Conservation (phyloP, 2,113 vertebrate genomes). For the Aspiorhynchus laticeps region DNA sequence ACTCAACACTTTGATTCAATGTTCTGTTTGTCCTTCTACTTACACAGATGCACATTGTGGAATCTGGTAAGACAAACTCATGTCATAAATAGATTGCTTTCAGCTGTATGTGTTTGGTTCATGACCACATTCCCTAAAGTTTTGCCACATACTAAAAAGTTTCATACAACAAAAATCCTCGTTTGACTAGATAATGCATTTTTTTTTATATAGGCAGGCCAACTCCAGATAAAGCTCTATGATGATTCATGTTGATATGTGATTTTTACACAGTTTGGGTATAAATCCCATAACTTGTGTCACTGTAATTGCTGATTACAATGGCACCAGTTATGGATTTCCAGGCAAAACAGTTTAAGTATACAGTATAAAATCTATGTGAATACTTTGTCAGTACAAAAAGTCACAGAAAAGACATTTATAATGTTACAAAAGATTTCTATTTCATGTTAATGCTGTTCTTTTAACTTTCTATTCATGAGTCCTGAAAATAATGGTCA, state of each 20-base stretch:
- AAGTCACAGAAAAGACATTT: neutral
- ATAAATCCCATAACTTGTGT: too few species aligned
- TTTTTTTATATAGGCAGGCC: neutral
- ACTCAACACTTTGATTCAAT: neutral
- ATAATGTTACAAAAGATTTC: neutral
- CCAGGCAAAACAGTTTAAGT: too few species aligned
- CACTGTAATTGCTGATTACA: too few species aligned
- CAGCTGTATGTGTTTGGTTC: slow-evolving; percentile 11
- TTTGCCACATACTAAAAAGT: neutral
- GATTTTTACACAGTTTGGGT: neutral
- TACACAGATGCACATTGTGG: neutral
- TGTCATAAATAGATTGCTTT: slow-evolving; percentile 6
- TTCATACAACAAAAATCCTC: neutral
- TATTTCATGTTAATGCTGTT: neutral
- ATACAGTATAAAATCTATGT: too few species aligned
- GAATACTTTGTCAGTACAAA: too few species aligned
- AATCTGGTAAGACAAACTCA: neutral
- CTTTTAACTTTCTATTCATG: neutral
- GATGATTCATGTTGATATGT: neutral
- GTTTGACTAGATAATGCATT: neutral
- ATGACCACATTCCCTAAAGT: slow-evolving; percentile 5
- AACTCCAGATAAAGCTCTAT: neutral
- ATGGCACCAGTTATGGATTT: too few species aligned
- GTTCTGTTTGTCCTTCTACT: neutral
- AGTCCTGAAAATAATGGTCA: neutral